Conservation (phyloP, 2,113 vertebrate species). For the Empidonax alnorum region DNA sequence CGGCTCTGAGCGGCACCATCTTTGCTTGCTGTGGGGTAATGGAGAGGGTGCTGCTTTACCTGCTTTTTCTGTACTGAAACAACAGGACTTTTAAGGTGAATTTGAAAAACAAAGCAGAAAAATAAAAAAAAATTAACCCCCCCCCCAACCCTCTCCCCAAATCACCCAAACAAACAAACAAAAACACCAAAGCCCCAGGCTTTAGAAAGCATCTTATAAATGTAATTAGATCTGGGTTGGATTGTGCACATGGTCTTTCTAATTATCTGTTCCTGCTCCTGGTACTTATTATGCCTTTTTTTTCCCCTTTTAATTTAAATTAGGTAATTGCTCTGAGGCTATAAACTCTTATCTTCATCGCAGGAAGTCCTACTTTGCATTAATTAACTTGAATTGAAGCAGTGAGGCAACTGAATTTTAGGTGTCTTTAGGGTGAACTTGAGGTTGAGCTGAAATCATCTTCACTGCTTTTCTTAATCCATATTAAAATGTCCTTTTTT, state of each 20-base stretch:
- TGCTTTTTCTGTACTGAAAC: neutral
- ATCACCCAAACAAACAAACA: neutral
- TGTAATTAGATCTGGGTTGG: neutral
- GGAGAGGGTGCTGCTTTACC: neutral
- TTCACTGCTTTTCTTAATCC: neutral
- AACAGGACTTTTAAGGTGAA: neutral
- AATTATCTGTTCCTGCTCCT: constrained; percentile 7
- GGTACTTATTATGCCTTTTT: neutral
- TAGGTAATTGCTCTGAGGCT: constrained; percentile 20
- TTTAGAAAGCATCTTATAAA: neutral
- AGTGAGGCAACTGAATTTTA: neutral
- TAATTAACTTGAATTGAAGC: constrained; percentile 43
- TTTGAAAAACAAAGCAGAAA: neutral
- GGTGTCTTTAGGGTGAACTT: constrained; percentile 32
- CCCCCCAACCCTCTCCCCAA: too few relatives aligned
- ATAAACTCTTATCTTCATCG: constrained; percentile 10
- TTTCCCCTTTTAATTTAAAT: neutral
- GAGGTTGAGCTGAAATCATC: neutral
- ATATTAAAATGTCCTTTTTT: neutral
- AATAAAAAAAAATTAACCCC: neutral
- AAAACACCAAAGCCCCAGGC: neutral
- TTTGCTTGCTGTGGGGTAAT: neutral
- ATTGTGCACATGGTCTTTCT: neutral
- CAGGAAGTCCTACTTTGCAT: constrained; percentile 44
- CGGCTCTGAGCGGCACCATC: neutral